Base-by-base conservation (phyloP, 2,113 vertebrate genomes). In the Eurypyga helias region DNA sequence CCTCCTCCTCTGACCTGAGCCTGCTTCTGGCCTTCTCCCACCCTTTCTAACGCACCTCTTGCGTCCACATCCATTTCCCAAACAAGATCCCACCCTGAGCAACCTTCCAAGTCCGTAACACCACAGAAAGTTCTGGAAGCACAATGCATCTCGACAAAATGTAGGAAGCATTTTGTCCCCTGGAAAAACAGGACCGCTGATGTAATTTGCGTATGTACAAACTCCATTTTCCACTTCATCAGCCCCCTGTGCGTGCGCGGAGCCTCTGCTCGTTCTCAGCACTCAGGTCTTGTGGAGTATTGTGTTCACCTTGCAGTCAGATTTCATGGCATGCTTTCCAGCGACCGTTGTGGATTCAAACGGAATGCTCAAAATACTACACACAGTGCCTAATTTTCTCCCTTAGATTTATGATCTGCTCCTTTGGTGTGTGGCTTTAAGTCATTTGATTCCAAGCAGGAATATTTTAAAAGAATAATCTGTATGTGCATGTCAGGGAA, bases 401-500 rank as follows among this genome's bases (percentile, higher is more conserved):
- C 64, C 93, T 58, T 69, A 96, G 86, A 96, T 80, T 88, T 96
- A 95, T 80, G 83, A 77, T 75, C 89, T 84, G 75, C 52, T 73
- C 93, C 87, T 89, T 75, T 11, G 12, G 70, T 89, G 85, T 69
- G 89, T 78, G 90, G 89, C 92, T 95, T 94, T 82, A 97, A 94
- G 96, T 82, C 25, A 96, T 94, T 97, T 93, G 70, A 88, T 89
- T 97, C 96, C 58, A 51, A 92, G 95, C 86, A 92, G 71, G 83
- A 92, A 87, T 91, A 95, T 97, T 95, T 95, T 62, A 79, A 93
- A 89, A 89, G 83, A 83, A 36, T 88, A 70, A 86, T 96, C 79
- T n/a, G 38, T 66, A 70, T 90, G 65, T 73, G 58, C 78, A 45
- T 94, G 90, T 88, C 86, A 41, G 51, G 88, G 87, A 94, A 93